Evolutionary conservation across 2,888 invertebrate genomes (phyloP).

Genomic region (Dynastes hyllus): DNA sequence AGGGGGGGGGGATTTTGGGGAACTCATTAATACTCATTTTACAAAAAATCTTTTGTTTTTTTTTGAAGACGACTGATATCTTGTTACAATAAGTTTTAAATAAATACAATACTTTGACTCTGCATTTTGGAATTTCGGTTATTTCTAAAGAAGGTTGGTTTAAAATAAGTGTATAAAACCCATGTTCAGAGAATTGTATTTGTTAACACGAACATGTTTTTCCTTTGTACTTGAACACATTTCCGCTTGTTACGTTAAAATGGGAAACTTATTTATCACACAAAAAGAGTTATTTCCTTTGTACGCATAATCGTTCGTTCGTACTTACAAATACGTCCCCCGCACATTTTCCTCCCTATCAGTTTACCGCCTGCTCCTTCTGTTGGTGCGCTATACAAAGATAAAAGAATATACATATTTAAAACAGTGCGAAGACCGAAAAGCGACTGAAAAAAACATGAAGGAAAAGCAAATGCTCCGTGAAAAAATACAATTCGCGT

Average conservation of each 20-base stretch:
- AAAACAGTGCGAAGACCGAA: slow-evolving; percentile 9
- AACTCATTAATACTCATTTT: no score
- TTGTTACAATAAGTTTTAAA: no score
- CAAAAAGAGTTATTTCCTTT: background rate
- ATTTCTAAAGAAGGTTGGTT: no score
- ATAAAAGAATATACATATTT: slow-evolving; percentile 28
- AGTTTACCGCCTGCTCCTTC: background rate
- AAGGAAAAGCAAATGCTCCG: slow-evolving; percentile 30
- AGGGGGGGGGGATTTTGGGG: no score
- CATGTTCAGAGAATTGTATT: no score
- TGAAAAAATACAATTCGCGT: slow-evolving; percentile 27
- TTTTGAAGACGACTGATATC: no score
- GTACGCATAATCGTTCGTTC: background rate
- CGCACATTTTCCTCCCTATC: background rate
- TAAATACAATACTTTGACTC: no score
- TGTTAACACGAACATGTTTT: no score
- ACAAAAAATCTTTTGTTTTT: no score
- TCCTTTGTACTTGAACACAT: background rate
- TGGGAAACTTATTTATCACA: background rate
- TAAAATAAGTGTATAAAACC: no score
- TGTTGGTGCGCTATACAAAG: background rate
- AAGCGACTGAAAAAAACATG: slow-evolving; percentile 8
- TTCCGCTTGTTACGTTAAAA: background rate
- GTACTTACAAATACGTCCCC: background rate
- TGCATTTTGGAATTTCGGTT: no score